Base-by-base conservation (phyloP, 2,113 vertebrate species). In the Ceyx melanurus region DNA sequence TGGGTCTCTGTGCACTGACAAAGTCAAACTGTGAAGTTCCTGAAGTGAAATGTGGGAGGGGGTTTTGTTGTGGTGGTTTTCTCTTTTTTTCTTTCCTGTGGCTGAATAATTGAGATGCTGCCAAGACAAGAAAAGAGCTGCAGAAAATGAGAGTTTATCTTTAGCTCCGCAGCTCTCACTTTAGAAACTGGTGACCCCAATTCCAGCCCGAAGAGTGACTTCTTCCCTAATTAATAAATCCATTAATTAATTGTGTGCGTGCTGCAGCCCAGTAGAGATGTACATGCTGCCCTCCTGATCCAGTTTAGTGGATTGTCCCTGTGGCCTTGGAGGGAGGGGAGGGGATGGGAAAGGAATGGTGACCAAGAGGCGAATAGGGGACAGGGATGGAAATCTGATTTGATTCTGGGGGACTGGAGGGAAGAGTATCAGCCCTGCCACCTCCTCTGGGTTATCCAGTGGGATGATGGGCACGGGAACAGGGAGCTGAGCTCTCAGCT, bases 121-220 rank as follows among this genome's bases (percentile, higher is more conserved):
- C 92, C 96, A 95, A 95, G 96, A 94, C 91, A 77, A 96, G 95
- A 79, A 40, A 71, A 86, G 83, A 95, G 61, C 93, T 61, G 33
- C 61, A 72, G 90, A 60, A 71, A 95, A 96, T 74, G 86, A 96
- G 88, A 91, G 86, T 97, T 97, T 98, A 97, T 97, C 97, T 98
- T 98, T 97, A 98, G 98, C 95, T 97, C 86, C 4, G 5, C 92
- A 79, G 85, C 85, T 97, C 97, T 97, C 91, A 53, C 97, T 98
- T 97, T 97, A 96, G 97, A 98, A 98, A 97, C 96, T 80, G 95
- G 94, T 98, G 97, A 97, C 98, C 97, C 97, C 97, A 94, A 97
- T 98, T 97, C 95, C 89, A 97, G 95, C 95, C 95, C 14, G 14
- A 94, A 96, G 97, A 96, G 95, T 84, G 94, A 96, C 95, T 97